Conservation (phyloP, 2,797 vertebrate genomes). For the Craterocephalus amniculus region DNA sequence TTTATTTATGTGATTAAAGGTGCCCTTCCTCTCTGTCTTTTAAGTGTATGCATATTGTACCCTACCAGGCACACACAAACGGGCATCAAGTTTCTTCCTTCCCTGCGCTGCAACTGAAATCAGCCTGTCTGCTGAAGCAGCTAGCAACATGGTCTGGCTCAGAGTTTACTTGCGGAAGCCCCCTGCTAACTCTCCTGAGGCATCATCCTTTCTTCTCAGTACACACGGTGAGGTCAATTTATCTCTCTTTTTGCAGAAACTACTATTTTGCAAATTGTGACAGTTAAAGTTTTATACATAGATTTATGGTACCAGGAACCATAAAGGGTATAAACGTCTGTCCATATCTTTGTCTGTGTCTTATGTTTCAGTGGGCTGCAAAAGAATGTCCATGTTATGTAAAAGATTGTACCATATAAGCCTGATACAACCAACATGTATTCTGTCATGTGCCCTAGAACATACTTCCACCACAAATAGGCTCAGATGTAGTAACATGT, state of each 20-base stretch:
- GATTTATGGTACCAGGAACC: neutral
- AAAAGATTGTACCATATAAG: conserved; percentile 3
- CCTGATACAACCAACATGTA: conserved; percentile 23
- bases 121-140: conserved; percentile 19
- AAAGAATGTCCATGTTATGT: conserved; percentile 37
- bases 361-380: conserved; percentile 8
- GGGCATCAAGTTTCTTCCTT: conserved; percentile 65
- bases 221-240: conserved; percentile 65
- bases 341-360: neutral
- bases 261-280: neutral
- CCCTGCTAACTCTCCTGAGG: conserved; percentile 27
- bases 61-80: conserved; percentile 13
- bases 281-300: neutral
- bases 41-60: conserved; percentile 1
- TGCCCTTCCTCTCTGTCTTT: neutral
- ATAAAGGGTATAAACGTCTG: neutral
- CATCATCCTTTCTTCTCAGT: conserved; percentile 65
- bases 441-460: conserved; percentile 22
- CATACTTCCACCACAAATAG: conserved; percentile 45
- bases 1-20: neutral
- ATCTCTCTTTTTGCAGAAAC: neutral
- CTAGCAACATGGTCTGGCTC: conserved; percentile 62
- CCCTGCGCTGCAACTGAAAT: conserved; percentile 30
- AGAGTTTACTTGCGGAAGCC: conserved; percentile 58
- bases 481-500: conserved; percentile 62